A percentile compares a stretch with the other conserved stretches of the same genome.
Conservation (phyloP, 1,140 invertebrate genomes). For the Eriocheir sinensis region DNA sequence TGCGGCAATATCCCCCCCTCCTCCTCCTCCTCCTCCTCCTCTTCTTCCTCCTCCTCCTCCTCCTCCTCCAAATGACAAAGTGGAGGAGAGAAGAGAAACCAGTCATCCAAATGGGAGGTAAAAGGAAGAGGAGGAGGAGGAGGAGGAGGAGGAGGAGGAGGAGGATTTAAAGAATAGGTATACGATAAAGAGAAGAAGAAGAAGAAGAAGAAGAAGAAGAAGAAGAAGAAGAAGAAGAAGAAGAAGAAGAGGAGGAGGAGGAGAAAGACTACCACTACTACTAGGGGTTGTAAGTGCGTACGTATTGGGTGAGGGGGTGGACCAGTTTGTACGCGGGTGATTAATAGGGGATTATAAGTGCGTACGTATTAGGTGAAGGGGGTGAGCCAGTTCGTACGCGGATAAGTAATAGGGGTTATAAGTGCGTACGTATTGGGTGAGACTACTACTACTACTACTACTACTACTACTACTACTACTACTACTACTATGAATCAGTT, state of each 20-base stretch:
- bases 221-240: not conserved
- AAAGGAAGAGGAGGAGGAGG: not conserved
- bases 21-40: slow-evolving; percentile 39
- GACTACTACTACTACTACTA: too few species aligned
- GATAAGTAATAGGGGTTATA: not conserved
- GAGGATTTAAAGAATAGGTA: slow-evolving; percentile 25
- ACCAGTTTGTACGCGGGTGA: not conserved
- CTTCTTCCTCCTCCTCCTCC: not conserved
- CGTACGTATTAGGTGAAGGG: not conserved
- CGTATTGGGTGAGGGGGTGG: not conserved
- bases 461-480: too few species aligned
- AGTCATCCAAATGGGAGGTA: not conserved
- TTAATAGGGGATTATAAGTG: not conserved
- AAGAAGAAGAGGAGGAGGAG: not conserved
- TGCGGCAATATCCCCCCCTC: too few species aligned
- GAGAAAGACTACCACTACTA: not conserved
- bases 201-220: not conserved
- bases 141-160: not conserved
- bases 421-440: not conserved
- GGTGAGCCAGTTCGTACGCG: not conserved
- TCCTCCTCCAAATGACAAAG: slow-evolving; percentile 56
- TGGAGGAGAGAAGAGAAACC: not conserved
- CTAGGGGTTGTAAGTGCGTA: not conserved
- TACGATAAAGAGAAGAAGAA: not conserved
- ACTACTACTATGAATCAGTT: not conserved